These are phyloP conservation scores for Parelbella ahira DNA, from an alignment of 2,888 invertebrate genomes.

Conservation along the genomic window DNA sequence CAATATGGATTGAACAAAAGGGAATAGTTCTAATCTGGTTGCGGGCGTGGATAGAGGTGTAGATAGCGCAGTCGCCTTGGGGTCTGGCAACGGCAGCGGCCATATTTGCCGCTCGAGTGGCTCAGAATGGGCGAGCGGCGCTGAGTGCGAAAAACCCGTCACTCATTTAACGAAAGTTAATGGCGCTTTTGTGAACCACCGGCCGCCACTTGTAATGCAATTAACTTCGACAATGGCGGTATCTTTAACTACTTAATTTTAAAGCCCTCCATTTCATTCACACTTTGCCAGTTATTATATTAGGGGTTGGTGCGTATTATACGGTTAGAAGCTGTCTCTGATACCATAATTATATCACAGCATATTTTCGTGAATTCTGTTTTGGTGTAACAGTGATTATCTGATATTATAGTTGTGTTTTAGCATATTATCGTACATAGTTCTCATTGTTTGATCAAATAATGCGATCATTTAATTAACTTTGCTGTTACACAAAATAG, in stretches of 20 bases:
- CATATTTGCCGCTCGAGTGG: constrained; percentile 72
- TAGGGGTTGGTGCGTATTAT: too few species aligned
- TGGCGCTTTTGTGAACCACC: constrained; percentile 68
- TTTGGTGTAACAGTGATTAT: too few species aligned
- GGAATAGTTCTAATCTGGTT: constrained; percentile 64
- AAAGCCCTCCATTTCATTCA: constrained; percentile 42
- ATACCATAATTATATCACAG: too few species aligned
- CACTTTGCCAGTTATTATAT: constrained; percentile 18
- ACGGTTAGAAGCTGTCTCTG: too few species aligned
- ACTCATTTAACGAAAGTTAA: constrained; percentile 72
- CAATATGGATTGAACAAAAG: constrained; percentile 65
- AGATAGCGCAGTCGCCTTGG: constrained; percentile 46
- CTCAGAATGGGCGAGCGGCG: constrained; percentile 49
- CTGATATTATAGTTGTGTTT: too few species aligned
- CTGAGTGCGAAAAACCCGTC: constrained; percentile 56
- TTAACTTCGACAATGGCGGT: constrained; percentile 72
- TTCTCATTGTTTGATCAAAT: too few species aligned
- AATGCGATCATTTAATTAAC: too few species aligned
- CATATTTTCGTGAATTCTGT: too few species aligned
- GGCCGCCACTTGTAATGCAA: constrained; percentile 77
- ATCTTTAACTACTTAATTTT: constrained; percentile 75
- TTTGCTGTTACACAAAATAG: too few species aligned
- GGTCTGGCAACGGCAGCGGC: constrained; percentile 64
- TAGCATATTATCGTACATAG: too few species aligned
- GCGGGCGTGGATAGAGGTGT: constrained; percentile 52